These are phyloP conservation scores for Marronus borbonicus DNA, from an alignment of 2,888 invertebrate genomes.

Conservation along the genomic window DNA sequence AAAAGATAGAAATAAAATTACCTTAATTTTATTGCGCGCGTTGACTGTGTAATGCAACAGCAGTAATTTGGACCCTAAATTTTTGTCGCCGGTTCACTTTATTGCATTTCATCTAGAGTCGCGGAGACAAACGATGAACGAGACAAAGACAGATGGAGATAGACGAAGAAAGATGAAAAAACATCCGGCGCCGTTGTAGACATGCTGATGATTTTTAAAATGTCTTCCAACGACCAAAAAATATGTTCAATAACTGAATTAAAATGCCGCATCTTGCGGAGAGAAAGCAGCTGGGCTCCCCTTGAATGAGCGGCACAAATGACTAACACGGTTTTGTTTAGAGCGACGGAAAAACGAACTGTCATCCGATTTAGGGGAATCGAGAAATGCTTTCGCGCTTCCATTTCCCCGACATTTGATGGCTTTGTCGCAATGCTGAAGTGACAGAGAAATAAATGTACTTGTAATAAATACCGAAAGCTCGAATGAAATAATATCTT, in stretches of 20 bases:
- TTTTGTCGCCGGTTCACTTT: slow-evolving; percentile 53
- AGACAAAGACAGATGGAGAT: slow-evolving; percentile 6
- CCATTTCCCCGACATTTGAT: slow-evolving; percentile 26
- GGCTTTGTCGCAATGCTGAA: slow-evolving; percentile 44
- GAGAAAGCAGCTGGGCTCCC: slow-evolving; percentile 59
- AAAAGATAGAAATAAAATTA: slow-evolving; percentile 50
- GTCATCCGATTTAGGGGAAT: slow-evolving; percentile 61
- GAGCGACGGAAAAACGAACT: slow-evolving; percentile 64
- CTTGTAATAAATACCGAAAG: slow-evolving; percentile 21
- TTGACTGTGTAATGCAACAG: slow-evolving; percentile 48
- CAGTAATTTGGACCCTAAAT: slow-evolving; percentile 53
- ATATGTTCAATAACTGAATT: slow-evolving; percentile 71
- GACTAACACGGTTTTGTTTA: slow-evolving; percentile 68
- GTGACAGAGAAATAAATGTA: slow-evolving; percentile 46
- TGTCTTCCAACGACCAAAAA: slow-evolving; percentile 69
- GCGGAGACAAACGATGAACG: slow-evolving; percentile 30
- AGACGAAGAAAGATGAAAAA: slow-evolving; percentile 26
- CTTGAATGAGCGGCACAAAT: slow-evolving; percentile 66
- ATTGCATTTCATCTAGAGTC: slow-evolving; percentile 49
- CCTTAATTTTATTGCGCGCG: slow-evolving; percentile 52
- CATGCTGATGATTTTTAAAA: slow-evolving; percentile 70
- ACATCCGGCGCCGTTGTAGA: slow-evolving; percentile 51
- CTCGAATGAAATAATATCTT: slow-evolving; percentile 11
- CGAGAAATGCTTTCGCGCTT: slow-evolving; percentile 57
- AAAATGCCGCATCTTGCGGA: slow-evolving; percentile 65